phyloP scores from a whole-genome alignment of 2,797 vertebrate genomes.

The Diplodus puntazzo region DNA sequence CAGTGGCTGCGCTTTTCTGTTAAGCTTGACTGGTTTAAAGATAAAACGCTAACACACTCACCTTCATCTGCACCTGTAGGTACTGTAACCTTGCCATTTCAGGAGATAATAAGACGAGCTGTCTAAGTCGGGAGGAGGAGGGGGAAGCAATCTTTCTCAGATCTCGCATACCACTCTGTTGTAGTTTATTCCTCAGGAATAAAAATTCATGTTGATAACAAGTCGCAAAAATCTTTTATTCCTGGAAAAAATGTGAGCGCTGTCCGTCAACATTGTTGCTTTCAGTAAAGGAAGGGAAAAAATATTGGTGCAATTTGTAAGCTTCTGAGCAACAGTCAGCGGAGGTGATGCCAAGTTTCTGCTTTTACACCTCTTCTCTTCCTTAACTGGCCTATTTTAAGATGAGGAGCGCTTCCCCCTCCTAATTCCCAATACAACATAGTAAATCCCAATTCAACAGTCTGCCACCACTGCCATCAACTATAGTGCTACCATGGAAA shows the following conservation, averaged over 20 bases:
- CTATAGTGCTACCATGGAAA: conserved; percentile 70
- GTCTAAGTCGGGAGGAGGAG: conserved; percentile 52
- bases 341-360: conserved; percentile 58
- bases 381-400: conserved; percentile 69
- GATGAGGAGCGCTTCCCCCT: conserved; percentile 53
- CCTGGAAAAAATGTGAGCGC: conserved; percentile 65
- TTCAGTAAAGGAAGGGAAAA: conserved; percentile 43
- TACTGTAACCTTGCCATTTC: conserved; percentile 79
- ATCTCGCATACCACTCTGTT: conserved; percentile 67
- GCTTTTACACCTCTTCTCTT: conserved; percentile 57
- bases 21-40: conserved; percentile 75
- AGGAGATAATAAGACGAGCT: conserved; percentile 79
- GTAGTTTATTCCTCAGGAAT: conserved; percentile 76
- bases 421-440: conserved; percentile 61
- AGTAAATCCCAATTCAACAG: conserved; percentile 62
- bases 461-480: conserved; percentile 56
- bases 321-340: conserved; percentile 62
- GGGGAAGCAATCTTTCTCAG: conserved; percentile 59
- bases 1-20: conserved; percentile 59
- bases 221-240: conserved; percentile 74
- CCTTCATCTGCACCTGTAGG: conserved; percentile 78
- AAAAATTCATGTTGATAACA: conserved; percentile 73
- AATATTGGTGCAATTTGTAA: conserved; percentile 61
- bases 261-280: conserved; percentile 73
- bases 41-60: conserved; percentile 71